A percentile compares a stretch with the other conserved stretches of the same genome.
These are phyloP conservation scores for Dendroctonus ponderosae DNA, from an alignment of 1,140 invertebrate species.

Conservation along the genomic window DNA sequence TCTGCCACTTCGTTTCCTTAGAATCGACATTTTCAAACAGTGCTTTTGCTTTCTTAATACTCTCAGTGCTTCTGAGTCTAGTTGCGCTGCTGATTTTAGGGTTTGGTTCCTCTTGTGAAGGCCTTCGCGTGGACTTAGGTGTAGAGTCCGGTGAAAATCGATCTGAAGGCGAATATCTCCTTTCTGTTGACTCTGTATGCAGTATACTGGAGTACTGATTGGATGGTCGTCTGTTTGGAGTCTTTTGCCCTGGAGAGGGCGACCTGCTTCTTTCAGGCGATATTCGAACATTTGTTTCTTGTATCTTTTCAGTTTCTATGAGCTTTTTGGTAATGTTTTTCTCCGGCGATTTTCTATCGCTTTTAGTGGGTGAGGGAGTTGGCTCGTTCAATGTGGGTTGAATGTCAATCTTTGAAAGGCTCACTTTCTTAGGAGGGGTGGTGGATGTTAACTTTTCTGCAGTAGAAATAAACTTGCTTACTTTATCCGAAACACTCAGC, in stretches of 20 bases:
- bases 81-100: slow-evolving; percentile 41
- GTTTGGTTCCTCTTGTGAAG: slow-evolving; percentile 38
- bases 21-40: slow-evolving; percentile 60
- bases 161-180: slow-evolving; percentile 4
- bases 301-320: slow-evolving; percentile 24
- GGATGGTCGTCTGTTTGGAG: slow-evolving; percentile 25
- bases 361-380: slow-evolving; percentile 1
- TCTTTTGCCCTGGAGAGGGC: slow-evolving; percentile 25
- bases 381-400: slow-evolving; percentile 21
- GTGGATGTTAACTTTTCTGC: slow-evolving; percentile 56
- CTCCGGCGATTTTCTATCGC: slow-evolving; percentile 19
- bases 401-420: slow-evolving; percentile 35
- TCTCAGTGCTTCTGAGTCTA: slow-evolving; percentile 57
- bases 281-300: slow-evolving; percentile 30
- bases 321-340: slow-evolving; percentile 15
- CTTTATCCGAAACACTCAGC: slow-evolving; percentile 64
- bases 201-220: slow-evolving; percentile 27
- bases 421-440: slow-evolving; percentile 32
- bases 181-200: slow-evolving; percentile 22
- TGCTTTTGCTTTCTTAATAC: slow-evolving; percentile 63
- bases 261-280: slow-evolving; percentile 32
- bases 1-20: slow-evolving; percentile 49
- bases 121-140: slow-evolving; percentile 39
- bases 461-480: slow-evolving; percentile 61
- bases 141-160: slow-evolving; percentile 12